These are phyloP conservation scores for Vireo altiloquus DNA, from an alignment of 2,113 vertebrate genomes.

Conservation along the genomic window DNA sequence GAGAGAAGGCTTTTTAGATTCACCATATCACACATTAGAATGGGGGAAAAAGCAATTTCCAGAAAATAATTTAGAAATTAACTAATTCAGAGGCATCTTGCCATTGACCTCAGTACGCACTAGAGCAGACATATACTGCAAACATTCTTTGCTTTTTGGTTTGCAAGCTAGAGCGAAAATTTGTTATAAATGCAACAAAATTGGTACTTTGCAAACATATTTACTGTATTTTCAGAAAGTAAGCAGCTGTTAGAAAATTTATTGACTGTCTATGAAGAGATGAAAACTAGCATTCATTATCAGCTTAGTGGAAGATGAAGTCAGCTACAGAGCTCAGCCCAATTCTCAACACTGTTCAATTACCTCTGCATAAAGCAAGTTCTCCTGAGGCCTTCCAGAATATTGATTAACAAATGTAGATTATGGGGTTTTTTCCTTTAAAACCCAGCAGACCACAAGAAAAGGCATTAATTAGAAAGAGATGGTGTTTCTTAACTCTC, in stretches of 20 bases:
- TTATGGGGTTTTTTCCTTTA: not conserved
- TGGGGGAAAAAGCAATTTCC: not conserved
- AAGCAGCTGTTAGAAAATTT: not conserved
- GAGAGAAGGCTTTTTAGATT: not conserved
- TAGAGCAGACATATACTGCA: not conserved
- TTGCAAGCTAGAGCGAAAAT: not conserved
- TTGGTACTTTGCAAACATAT: not conserved
- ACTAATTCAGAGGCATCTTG: not conserved
- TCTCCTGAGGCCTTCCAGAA: not conserved
- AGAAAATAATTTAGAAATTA: not conserved
- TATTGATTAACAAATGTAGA: not conserved
- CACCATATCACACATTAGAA: not conserved
- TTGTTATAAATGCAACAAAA: not conserved
- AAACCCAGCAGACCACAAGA: not conserved
- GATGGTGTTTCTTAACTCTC: not conserved
- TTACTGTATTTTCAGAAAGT: not conserved
- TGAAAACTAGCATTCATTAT: not conserved
- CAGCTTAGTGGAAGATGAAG: not conserved
- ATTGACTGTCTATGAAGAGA: not conserved
- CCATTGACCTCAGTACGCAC: not conserved
- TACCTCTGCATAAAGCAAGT: not conserved
- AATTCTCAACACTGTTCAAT: not conserved
- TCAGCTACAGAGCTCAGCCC: not conserved
- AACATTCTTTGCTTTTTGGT: not conserved
- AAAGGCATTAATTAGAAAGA: not conserved